Evolutionary conservation across 2,113 vertebrate genomes (phyloP).

Genomic region (Heteronetta atricapilla): DNA sequence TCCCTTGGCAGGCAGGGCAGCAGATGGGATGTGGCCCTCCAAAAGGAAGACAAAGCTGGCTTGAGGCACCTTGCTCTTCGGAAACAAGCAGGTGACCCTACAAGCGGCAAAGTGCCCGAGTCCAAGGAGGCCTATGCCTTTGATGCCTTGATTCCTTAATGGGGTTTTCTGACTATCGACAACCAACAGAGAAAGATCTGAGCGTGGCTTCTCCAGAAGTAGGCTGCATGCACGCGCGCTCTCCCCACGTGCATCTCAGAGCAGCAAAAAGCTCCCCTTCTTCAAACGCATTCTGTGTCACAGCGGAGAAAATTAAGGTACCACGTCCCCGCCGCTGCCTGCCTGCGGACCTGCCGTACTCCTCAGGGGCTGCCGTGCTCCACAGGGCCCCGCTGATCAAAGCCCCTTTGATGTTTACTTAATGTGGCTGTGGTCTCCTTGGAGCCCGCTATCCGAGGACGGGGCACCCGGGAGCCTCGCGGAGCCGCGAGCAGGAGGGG

Average conservation of each 20-base stretch:
- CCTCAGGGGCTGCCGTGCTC: slow-evolving; percentile 63
- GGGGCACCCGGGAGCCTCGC: not conserved
- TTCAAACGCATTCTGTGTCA: slow-evolving; percentile 70
- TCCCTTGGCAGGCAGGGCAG: not conserved
- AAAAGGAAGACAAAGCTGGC: slow-evolving; percentile 50
- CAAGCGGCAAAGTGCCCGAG: not conserved
- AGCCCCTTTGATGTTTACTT: slow-evolving; percentile 81
- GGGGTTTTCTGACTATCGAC: slow-evolving; percentile 60
- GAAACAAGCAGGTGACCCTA: slow-evolving; percentile 54
- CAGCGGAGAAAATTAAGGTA: slow-evolving; percentile 72
- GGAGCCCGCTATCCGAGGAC: slow-evolving; percentile 22
- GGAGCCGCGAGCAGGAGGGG: not conserved
- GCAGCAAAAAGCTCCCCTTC: slow-evolving; percentile 11
- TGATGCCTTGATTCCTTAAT: slow-evolving; percentile 72
- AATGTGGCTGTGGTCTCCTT: slow-evolving; percentile 57
- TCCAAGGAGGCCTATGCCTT: slow-evolving; percentile 45
- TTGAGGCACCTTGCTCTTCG: slow-evolving; percentile 34
- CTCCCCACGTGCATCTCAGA: not conserved
- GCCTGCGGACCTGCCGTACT: slow-evolving; percentile 53
- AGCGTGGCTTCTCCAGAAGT: slow-evolving; percentile 41
- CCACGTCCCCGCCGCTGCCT: slow-evolving; percentile 21
- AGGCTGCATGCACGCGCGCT: not conserved
- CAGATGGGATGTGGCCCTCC: not conserved
- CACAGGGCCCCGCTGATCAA: slow-evolving; percentile 67
- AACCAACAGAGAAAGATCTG: slow-evolving; percentile 59